Evolutionary conservation across 1,140 invertebrate species (phyloP), one percentile per base, ranked within the genome.

Genomic region (Drosophila pallidifrons): DNA sequence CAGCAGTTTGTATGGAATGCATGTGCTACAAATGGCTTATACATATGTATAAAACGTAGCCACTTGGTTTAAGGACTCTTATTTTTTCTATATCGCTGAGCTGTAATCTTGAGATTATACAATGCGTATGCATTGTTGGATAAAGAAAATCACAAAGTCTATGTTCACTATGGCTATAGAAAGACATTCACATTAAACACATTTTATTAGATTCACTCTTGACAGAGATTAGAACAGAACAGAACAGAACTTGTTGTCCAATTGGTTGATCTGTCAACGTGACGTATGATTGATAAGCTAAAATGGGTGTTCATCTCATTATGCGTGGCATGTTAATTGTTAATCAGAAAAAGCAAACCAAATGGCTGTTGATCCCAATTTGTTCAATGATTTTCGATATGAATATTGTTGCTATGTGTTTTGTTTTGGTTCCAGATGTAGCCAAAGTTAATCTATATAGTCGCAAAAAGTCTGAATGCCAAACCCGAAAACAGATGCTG

Each of bases 91-190:
- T 80, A 83, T 58, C 13, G 16, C 7, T 61, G 38, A 51, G 45
- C 43, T 16, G 28, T 72, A 77, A 69, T 73, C 77, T 73, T 58
- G 58, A 61, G 68, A 77, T 82, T 82, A 79, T 25, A 57, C 54
- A 57, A 57, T 20, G 52, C 52, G 11, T 10, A 35, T 38, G n/a
- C 30, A 55, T 15, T 32, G 52, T 55, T 38, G 3, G 4, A 4
- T 28, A 52, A 25, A 30, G 11, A 11, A 52, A 30, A 3, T 30
- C 11, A 2, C 30, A 20, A 38, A 8, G 35, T 32, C 51, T 32
- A 54, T 15, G 3, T 8, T 16, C 5, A 13, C 30, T 32, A 32
- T 32, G 32, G 32, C 7, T 32, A 7, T 32, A 32, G 5, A 32
- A 32, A 8, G 7, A 1, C 6, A 38, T 1, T 11, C 35, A 38